Conservation (phyloP, 2,113 vertebrate species). For the Hylia prasina region DNA sequence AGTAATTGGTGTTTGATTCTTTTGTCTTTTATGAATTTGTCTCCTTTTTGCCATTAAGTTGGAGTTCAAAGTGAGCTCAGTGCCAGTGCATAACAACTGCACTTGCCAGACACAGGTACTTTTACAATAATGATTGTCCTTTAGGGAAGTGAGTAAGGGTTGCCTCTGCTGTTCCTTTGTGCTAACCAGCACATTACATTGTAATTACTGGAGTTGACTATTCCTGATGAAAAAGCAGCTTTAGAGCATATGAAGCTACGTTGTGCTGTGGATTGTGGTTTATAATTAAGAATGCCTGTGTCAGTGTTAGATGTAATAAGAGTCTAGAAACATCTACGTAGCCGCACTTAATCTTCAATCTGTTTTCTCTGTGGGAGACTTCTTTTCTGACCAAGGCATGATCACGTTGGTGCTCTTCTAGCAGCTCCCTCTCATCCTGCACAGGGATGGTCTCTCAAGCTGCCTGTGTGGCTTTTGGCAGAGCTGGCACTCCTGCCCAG, state of each 20-base stretch:
- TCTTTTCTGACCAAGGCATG: background rate
- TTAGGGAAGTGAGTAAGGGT: background rate
- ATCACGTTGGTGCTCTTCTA: background rate
- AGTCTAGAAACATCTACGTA: background rate
- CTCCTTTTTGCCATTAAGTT: background rate
- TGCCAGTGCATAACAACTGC: background rate
- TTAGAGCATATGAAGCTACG: background rate
- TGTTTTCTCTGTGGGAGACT: background rate
- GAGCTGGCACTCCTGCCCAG: background rate
- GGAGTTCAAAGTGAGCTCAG: background rate
- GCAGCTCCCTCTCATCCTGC: background rate
- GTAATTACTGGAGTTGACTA: background rate
- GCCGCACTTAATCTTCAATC: background rate
- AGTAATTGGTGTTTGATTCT: background rate
- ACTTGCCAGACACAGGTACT: background rate
- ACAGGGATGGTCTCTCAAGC: background rate
- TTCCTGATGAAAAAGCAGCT: background rate
- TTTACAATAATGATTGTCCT: background rate
- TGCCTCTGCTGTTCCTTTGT: background rate
- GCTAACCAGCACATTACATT: background rate
- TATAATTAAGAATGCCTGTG: background rate
- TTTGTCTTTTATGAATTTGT: background rate
- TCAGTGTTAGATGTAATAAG: background rate
- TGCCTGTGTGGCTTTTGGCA: background rate
- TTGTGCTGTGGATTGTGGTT: background rate